Percentiles rank a stretch among this genome's conserved stretches.
These are phyloP conservation scores for Leistus spinibarbis DNA, from an alignment of 2,888 invertebrate genomes.

Conservation along the genomic window DNA sequence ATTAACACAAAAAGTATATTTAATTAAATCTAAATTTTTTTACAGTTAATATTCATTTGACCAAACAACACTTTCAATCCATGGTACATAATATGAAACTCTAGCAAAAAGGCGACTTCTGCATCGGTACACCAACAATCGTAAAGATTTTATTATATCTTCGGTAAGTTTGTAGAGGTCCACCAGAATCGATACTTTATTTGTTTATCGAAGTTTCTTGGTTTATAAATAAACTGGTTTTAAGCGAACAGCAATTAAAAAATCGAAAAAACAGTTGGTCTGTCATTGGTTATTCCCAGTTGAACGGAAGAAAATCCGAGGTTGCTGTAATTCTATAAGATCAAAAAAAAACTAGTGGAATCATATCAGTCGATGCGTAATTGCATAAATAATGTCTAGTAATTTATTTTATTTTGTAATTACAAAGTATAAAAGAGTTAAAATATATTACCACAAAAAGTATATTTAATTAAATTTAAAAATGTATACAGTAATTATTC, in stretches of 20 bases:
- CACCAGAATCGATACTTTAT: constrained; percentile 23
- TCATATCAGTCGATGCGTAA: too few relatives aligned
- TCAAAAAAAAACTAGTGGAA: too few relatives aligned
- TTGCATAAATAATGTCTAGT: too few relatives aligned
- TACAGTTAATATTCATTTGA: constrained; percentile 44
- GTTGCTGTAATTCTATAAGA: not conserved
- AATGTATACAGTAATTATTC: too few relatives aligned
- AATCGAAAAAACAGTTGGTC: not conserved
- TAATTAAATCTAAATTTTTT: too few relatives aligned
- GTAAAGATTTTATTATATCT: not conserved
- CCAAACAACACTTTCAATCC: constrained; percentile 59
- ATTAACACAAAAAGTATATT: too few relatives aligned
- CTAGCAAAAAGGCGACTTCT: constrained; percentile 57
- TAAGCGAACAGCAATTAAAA: not conserved
- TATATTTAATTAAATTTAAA: too few relatives aligned
- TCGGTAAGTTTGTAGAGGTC: constrained; percentile 17
- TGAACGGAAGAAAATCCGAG: not conserved
- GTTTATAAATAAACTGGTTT: not conserved
- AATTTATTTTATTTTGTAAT: too few relatives aligned
- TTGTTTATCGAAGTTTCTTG: not conserved
- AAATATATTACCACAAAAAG: too few relatives aligned
- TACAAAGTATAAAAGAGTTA: too few relatives aligned
- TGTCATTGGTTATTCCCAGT: not conserved
- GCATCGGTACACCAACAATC: constrained; percentile 43
- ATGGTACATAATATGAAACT: constrained; percentile 55